These are phyloP conservation scores for Gopherus flavomarginatus DNA, from an alignment of 2,113 vertebrate genomes.

Conservation along the genomic window DNA sequence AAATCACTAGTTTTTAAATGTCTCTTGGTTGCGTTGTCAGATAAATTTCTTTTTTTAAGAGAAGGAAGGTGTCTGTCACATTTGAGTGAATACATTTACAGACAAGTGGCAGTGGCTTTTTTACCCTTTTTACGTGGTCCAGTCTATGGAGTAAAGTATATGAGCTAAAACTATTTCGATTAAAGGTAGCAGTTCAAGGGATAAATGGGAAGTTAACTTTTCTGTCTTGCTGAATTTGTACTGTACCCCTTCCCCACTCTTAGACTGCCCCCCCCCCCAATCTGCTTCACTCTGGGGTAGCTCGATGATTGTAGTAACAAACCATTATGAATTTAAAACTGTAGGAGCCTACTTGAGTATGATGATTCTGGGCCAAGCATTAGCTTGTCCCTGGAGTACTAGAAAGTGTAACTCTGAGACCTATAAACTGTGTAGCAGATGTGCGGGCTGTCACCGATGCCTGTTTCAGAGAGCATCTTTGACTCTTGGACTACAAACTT, in stretches of 20 bases:
- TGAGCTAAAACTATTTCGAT: background rate
- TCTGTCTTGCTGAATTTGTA: fast-evolving
- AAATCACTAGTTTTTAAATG: background rate
- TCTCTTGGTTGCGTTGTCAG: background rate
- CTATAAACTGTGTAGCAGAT: background rate
- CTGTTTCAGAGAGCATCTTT: too few species aligned
- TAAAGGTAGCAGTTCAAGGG: background rate
- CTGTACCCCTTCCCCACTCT: background rate
- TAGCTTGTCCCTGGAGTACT: fast-evolving
- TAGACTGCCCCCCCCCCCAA: background rate
- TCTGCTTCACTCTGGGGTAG: fast-evolving
- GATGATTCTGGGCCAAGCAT: background rate
- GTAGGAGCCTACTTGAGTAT: background rate
- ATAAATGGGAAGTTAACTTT: background rate
- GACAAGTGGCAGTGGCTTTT: background rate
- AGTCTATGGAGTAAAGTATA: background rate
- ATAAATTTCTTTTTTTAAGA: fast-evolving
- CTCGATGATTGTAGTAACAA: background rate
- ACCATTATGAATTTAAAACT: background rate
- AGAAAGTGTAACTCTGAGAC: too few species aligned
- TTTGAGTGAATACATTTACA: fast-evolving
- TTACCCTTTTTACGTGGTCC: background rate
- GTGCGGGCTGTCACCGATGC: background rate
- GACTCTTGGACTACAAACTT: background rate
- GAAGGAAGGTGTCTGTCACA: background rate